Evolutionary conservation across 2,113 vertebrate genomes (phyloP).

Genomic region (Capreolus pygargus): DNA sequence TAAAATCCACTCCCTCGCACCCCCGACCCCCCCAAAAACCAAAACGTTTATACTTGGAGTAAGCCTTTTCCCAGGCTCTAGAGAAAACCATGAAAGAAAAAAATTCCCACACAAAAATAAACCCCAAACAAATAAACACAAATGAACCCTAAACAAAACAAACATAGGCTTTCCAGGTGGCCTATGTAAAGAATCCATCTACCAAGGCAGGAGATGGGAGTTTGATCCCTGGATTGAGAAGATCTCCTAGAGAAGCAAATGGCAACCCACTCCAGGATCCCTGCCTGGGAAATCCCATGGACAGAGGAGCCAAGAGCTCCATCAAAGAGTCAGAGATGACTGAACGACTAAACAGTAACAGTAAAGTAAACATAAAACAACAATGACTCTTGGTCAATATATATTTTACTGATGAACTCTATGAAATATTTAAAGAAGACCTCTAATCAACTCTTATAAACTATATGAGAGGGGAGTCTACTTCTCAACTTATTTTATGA

Average conservation of each 20-base stretch:
- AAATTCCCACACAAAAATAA: neutral
- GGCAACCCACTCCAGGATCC: neutral
- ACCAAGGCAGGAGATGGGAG: neutral
- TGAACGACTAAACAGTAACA: neutral
- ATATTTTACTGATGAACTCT: neutral
- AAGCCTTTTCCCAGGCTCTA: neutral
- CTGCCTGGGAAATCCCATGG: neutral
- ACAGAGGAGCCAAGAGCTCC: too few relatives aligned
- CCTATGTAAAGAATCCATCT: neutral
- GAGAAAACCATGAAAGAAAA: neutral
- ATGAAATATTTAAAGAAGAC: neutral
- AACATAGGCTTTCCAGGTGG: neutral
- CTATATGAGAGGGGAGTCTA: neutral
- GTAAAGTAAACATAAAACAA: neutral
- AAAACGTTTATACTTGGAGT: neutral
- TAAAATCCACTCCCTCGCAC: neutral
- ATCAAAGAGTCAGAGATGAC: neutral
- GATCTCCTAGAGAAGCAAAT: neutral
- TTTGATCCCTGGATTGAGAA: neutral
- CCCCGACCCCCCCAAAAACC: accelerated
- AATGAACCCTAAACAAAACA: neutral
- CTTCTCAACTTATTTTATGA: neutral
- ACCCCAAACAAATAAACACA: neutral
- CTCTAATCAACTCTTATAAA: neutral
- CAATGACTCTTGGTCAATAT: neutral